phyloP scores from a whole-genome alignment of 2,797 vertebrate genomes.

The Phrynocephalus forsythii region DNA sequence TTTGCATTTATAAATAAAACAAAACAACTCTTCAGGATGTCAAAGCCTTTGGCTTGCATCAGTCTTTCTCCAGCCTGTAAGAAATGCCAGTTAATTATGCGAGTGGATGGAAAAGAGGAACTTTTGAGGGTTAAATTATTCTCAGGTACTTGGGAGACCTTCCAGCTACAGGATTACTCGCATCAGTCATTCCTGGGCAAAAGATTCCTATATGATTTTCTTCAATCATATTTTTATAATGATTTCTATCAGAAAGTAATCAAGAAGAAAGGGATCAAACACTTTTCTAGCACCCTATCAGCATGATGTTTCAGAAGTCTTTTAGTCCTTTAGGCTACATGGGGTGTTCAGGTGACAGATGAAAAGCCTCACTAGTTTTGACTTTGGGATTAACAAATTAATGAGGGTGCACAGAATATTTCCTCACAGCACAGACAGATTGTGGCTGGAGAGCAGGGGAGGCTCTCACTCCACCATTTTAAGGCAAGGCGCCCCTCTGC shows the following conservation, averaged over 20 bases:
- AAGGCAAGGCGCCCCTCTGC: too few species aligned
- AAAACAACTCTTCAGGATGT: constrained; percentile 27
- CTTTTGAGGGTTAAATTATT: background rate
- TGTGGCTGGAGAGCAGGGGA: too few species aligned
- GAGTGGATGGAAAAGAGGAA: constrained; percentile 24
- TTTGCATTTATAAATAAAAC: constrained; percentile 24
- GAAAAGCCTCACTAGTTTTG: background rate
- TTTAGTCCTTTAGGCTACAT: background rate
- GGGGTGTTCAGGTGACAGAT: background rate
- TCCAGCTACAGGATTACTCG: background rate
- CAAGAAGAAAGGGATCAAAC: background rate
- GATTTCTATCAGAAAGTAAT: background rate
- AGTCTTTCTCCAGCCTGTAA: constrained; percentile 30
- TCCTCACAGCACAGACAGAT: too few species aligned
- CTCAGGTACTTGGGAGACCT: background rate
- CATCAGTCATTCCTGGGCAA: background rate
- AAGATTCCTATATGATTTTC: background rate
- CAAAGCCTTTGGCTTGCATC: constrained; percentile 37
- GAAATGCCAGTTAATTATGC: constrained; percentile 33
- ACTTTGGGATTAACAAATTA: too few species aligned
- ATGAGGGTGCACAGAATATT: too few species aligned
- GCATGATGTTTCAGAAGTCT: background rate
- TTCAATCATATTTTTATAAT: background rate
- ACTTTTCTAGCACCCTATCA: background rate
- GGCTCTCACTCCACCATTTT: too few species aligned